Evolutionary conservation across 2,797 vertebrate genomes (phyloP), one percentile per base, ranked within the genome.

Genomic region (Danio kyathit): DNA sequence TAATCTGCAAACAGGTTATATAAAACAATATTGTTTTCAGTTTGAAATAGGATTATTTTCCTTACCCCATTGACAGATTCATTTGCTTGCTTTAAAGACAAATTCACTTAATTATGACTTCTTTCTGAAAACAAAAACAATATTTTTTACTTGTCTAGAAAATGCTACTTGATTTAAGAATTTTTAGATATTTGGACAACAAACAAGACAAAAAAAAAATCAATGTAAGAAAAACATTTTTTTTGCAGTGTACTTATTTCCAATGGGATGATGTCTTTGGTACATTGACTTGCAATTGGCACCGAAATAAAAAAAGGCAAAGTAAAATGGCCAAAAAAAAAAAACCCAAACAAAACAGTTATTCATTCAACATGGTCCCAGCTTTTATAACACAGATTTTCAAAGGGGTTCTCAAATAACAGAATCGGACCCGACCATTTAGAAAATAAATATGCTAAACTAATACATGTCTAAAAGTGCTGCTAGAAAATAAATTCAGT

Each of bases 371-470:
- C 12, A 54, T 38, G 38, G 12, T 44, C 41, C 44, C 51, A 49
- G 38, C 56, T 83, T 63, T 70, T 59, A 69, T 61, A 56, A 83
- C 16, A 64, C n/a, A 17, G 43, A 76, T 64, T 29, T 29, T 29
- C 29, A 29, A 29, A 29, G 29, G 29, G 29, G 12, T 63, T 63
- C 19, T 70, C 67, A 44, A 81, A 78, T 43, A 74, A 78, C 43
- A 74, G 29, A 59, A 72, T 67, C 63, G 66, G 75, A 73, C 65
- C 74, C 41, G n/a, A 82, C 29, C 38, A n/a, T 66, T 51, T 43
- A 75, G 41, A 41, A 75, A 85, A 86, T 84, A 85, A 86, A 86
- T 83, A 85, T 72, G 74, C 85, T 52, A 48, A 84, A 48, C 71
- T 41, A 77, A 65, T 64, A 29, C 29, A 75, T 51, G 21, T 49